Evolutionary conservation across 2,888 invertebrate genomes (phyloP).

Genomic region (Archaeoteleia sp.): DNA sequence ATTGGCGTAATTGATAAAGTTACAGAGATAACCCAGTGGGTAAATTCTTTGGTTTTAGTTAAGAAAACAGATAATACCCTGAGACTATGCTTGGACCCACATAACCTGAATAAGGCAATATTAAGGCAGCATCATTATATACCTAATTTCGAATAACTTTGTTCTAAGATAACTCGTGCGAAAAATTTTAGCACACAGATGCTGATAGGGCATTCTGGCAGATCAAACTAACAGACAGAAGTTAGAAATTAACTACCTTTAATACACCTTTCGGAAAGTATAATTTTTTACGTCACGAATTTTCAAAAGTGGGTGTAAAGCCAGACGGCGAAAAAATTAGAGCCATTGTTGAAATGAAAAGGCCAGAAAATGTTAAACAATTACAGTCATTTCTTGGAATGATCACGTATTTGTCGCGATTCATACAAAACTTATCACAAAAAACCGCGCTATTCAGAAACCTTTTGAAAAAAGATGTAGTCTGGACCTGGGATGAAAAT

Average conservation of each 20-base stretch:
- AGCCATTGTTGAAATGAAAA: conserved; percentile 34
- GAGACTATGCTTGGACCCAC: conserved; percentile 3
- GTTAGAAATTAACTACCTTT: conserved; percentile 56
- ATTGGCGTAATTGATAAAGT: conserved; percentile 12
- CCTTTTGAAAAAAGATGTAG: conserved; percentile 26
- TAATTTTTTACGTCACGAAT: conserved; percentile 47
- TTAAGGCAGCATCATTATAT: conserved; percentile 56
- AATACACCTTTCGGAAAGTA: conserved; percentile 60
- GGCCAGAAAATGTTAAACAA: conserved; percentile 22
- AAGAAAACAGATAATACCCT: conserved; percentile 1
- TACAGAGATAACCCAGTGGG: neutral
- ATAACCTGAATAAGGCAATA: conserved; percentile 23
- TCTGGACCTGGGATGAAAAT: conserved; percentile 25
- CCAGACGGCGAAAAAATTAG: conserved; percentile 29
- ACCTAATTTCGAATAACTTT: conserved; percentile 59
- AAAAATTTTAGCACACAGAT: conserved; percentile 58
- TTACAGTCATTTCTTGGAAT: conserved; percentile 27
- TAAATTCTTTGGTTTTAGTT: neutral
- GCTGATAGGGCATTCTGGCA: conserved; percentile 56
- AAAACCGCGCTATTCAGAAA: conserved; percentile 30
- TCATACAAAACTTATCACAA: neutral
- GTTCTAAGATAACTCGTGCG: conserved; percentile 53
- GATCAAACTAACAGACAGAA: conserved; percentile 53
- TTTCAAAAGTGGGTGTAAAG: conserved; percentile 31
- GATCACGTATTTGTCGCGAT: neutral